Evolutionary conservation across 2,113 vertebrate genomes (phyloP).

Genomic region (Octodon degus): DNA sequence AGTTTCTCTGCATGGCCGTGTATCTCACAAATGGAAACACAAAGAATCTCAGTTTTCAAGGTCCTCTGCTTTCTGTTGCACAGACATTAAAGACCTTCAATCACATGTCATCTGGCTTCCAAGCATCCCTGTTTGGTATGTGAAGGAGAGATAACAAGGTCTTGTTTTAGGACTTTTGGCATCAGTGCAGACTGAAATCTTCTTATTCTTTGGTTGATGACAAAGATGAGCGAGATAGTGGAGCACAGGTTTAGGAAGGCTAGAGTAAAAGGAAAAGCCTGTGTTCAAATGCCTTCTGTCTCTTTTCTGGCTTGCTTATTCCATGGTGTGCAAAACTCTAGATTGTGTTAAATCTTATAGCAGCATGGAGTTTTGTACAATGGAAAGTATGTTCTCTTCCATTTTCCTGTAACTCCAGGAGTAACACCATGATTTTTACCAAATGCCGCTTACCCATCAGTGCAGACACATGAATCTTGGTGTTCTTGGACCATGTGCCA

Average conservation of each 20-base stretch:
- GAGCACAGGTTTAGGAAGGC: not conserved
- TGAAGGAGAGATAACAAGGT: conserved; percentile 14
- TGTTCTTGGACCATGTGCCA: conserved; percentile 63
- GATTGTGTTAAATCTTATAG: not conserved
- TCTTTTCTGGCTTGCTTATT: not conserved
- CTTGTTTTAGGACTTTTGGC: conserved; percentile 21
- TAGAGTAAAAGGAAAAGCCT: not conserved
- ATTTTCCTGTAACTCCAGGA: conserved; percentile 54
- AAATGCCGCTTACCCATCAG: not conserved
- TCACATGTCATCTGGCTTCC: not conserved
- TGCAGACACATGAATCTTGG: conserved; percentile 29
- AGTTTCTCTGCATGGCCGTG: not conserved
- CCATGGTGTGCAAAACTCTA: not conserved
- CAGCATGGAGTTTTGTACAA: not conserved
- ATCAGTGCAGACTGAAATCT: not conserved
- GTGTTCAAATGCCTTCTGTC: not conserved
- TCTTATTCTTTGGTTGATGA: not conserved
- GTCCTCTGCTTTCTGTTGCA: not conserved
- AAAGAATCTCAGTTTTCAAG: not conserved
- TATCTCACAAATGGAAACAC: not conserved
- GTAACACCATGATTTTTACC: conserved; percentile 55
- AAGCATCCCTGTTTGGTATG: not conserved
- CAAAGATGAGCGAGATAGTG: not conserved
- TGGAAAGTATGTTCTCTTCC: conserved; percentile 56
- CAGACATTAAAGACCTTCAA: not conserved